A percentile compares a stretch with the other conserved stretches of the same genome.
Evolutionary conservation across 2,113 vertebrate genomes (phyloP).

Genomic region (Xyliphius kryptos): DNA sequence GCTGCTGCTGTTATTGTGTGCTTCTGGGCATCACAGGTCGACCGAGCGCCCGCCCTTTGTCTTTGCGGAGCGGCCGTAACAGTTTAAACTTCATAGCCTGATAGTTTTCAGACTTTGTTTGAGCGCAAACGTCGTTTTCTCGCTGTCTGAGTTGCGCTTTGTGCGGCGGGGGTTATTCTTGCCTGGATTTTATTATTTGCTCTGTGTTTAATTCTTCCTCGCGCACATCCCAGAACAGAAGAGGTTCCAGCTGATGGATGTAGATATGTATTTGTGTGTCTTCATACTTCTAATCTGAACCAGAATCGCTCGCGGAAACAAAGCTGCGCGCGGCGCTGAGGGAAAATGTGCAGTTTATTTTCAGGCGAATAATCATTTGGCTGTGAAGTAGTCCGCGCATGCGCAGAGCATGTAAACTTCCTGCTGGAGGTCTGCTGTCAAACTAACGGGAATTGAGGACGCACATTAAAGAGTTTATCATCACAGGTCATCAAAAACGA

Average conservation of each 20-base stretch:
- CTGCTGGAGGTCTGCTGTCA: conserved; percentile 37
- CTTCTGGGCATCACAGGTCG: conserved; percentile 39
- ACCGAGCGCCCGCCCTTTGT: neutral
- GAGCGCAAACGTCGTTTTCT: neutral
- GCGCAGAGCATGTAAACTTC: conserved; percentile 44
- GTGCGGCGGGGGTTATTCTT: conserved; percentile 38
- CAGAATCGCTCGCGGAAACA: neutral
- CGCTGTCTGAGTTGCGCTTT: conserved; percentile 9
- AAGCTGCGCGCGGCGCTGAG: neutral
- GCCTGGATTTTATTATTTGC: conserved; percentile 56
- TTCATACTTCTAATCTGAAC: neutral
- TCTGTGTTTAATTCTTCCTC: conserved; percentile 29
- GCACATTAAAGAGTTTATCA: too few relatives aligned
- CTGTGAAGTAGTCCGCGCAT: conserved; percentile 52
- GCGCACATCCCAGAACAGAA: neutral
- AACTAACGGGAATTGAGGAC: conserved; percentile 1
- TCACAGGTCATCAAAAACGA: neutral
- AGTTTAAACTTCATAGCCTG: neutral
- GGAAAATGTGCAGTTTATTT: conserved; percentile 53
- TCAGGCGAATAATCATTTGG: conserved; percentile 59
- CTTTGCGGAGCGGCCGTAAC: neutral
- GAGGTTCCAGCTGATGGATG: neutral
- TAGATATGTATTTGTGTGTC: neutral
- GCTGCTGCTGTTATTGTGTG: conserved; percentile 68
- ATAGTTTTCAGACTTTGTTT: conserved; percentile 14